Evolutionary conservation across 2,888 invertebrate species (phyloP).

Genomic region (Malacosoma neustria): DNA sequence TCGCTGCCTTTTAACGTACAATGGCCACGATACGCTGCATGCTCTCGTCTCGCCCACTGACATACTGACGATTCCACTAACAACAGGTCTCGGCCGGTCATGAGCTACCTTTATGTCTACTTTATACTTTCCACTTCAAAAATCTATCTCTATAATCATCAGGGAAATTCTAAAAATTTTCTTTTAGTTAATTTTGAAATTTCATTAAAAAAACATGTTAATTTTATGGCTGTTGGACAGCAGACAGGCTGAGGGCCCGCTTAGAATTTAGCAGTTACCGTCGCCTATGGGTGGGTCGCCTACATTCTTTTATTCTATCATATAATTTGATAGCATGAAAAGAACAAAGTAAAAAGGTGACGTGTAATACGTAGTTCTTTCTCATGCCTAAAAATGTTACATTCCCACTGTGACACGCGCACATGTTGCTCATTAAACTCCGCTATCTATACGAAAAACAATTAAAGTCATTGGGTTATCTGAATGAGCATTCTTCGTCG

Average conservation of each 20-base stretch:
- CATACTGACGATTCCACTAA: background rate
- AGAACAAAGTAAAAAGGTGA: no score
- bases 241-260: no score
- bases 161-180: no score
- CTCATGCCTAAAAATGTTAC: no score
- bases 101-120: background rate
- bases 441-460: background rate
- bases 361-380: no score
- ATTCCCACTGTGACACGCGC: background rate
- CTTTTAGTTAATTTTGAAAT: no score
- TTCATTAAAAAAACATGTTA: no score
- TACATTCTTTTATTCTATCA: no score
- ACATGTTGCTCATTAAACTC: background rate
- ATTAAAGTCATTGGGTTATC: background rate
- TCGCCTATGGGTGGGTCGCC: no score
- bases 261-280: no score
- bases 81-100: constrained; percentile 1
- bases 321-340: no score
- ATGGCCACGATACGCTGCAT: background rate
- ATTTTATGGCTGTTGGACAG: no score
- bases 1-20: background rate
- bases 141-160: background rate
- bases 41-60: background rate
- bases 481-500: background rate
- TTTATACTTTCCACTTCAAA: background rate